Conservation (phyloP, 2,888 invertebrate genomes). For the Callosobruchus maculatus region DNA sequence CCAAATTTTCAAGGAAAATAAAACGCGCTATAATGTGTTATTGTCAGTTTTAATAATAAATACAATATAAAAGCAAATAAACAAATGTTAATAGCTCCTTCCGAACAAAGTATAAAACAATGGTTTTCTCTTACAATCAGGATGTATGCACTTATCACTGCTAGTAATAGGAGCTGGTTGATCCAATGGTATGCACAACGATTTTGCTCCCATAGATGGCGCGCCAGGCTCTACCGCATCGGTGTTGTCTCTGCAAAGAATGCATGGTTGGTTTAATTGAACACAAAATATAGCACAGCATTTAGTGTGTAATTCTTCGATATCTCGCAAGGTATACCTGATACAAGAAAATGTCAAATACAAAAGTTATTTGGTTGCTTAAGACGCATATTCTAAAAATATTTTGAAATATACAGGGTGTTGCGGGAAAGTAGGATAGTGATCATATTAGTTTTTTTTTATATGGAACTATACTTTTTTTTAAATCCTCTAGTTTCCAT, state of each 20-base stretch:
- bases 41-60: not conserved
- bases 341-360: too few relatives aligned
- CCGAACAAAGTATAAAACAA: conserved; percentile 91
- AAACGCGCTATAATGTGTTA: not conserved
- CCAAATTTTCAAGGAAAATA: not conserved
- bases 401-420: too few relatives aligned
- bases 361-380: too few relatives aligned
- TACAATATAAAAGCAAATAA: not conserved
- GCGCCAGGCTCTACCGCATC: conserved; percentile 70
- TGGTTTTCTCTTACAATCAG: conserved; percentile 75
- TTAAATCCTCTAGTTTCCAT: too few relatives aligned
- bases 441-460: too few relatives aligned
- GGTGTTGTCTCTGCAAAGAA: conserved; percentile 58
- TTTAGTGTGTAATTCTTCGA: too few relatives aligned
- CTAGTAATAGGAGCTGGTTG: conserved; percentile 67
- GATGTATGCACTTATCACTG: conserved; percentile 80
- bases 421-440: too few relatives aligned
- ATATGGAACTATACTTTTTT: too few relatives aligned
- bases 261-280: conserved; percentile 2
- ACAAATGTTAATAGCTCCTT: conserved; percentile 75
- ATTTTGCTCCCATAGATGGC: conserved; percentile 98
- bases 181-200: conserved; percentile 94
- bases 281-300: too few relatives aligned
- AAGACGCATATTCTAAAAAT: too few relatives aligned
- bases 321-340: too few relatives aligned